phyloP scores from a whole-genome alignment of 2,797 vertebrate species.

The Acrocephalus scirpaceus region DNA sequence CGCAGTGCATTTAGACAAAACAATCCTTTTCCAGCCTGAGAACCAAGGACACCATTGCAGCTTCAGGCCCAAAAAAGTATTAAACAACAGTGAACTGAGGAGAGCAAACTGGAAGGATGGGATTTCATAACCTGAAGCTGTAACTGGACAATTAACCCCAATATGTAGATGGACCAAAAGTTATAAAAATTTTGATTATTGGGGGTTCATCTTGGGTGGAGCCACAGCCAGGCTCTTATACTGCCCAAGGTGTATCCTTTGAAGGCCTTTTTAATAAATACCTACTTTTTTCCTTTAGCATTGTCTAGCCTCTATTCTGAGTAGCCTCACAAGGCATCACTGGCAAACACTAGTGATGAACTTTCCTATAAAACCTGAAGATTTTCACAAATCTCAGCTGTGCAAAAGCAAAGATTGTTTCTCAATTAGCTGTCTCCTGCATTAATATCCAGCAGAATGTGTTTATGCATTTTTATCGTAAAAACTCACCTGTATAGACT shows the following conservation, averaged over 20 bases:
- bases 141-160: background rate
- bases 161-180: background rate
- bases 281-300: background rate
- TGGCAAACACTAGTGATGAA: background rate
- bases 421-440: background rate
- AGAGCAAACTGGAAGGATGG: background rate
- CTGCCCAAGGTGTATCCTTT: background rate
- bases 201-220: background rate
- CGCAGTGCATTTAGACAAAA: background rate
- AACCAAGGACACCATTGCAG: background rate
- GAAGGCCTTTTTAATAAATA: background rate
- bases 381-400: background rate
- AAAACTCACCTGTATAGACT: background rate
- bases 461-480: background rate
- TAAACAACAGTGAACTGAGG: background rate
- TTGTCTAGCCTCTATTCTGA: background rate
- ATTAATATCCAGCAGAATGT: background rate
- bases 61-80: background rate
- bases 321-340: background rate
- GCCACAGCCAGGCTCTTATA: background rate
- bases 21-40: background rate
- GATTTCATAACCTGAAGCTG: background rate
- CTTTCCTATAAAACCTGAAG: background rate
- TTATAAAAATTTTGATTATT: background rate
- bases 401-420: background rate